These are phyloP conservation scores for Hylomyscus alleni DNA, from an alignment of 2,797 vertebrate genomes.

Conservation along the genomic window DNA sequence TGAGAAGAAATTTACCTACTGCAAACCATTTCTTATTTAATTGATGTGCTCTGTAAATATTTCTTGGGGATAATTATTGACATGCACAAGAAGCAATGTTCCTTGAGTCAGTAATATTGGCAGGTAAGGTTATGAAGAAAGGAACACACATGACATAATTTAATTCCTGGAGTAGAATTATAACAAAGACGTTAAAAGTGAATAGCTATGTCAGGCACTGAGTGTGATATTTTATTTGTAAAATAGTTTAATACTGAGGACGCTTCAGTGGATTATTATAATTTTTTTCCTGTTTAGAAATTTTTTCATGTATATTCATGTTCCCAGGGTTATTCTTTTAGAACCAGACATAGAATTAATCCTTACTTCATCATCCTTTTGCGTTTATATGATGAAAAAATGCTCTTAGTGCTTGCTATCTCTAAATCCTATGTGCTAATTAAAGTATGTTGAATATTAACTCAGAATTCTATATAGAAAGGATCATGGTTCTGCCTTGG, in stretches of 20 bases:
- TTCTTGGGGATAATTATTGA: neutral
- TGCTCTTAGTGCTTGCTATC: neutral
- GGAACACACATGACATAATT: neutral
- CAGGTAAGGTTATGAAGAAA: neutral
- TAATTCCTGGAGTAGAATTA: neutral
- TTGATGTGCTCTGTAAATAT: neutral
- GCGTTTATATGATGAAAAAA: neutral
- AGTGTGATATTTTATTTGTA: neutral
- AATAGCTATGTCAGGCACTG: neutral
- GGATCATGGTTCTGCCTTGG: neutral
- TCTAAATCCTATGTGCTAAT: neutral
- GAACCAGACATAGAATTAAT: neutral
- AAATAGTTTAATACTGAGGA: conserved; percentile 19
- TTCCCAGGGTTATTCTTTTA: neutral
- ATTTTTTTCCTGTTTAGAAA: neutral
- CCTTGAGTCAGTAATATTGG: no score
- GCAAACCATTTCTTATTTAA: neutral
- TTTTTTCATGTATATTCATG: neutral
- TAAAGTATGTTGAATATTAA: neutral
- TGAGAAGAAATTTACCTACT: neutral
- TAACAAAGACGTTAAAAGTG: neutral
- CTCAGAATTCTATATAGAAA: neutral
- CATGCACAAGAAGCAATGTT: no score
- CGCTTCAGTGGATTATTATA: neutral
- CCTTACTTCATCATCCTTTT: neutral